Conservation (phyloP, 2,113 vertebrate species). For the Lanius collurio region DNA sequence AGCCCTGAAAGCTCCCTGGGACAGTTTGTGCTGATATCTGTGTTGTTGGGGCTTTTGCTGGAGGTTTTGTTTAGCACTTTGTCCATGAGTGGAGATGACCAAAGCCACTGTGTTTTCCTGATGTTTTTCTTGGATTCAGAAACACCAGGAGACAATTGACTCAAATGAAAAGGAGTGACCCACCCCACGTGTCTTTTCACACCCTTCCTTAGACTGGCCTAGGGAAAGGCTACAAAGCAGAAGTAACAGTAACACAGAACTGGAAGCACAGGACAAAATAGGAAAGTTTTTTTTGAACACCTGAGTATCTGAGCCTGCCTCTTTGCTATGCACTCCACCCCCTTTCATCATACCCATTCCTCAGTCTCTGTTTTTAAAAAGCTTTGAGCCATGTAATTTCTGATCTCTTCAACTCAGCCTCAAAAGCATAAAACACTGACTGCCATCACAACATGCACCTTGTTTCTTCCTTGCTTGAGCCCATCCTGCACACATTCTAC, state of each 20-base stretch:
- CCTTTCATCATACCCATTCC: too few species aligned
- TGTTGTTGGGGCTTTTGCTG: background rate
- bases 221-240: background rate
- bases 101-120: background rate
- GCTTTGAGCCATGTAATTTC: background rate
- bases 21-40: background rate
- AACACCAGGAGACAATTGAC: background rate
- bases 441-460: background rate
- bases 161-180: background rate
- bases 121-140: background rate
- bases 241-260: background rate
- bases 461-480: background rate
- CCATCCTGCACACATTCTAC: background rate
- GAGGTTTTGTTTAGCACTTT: background rate
- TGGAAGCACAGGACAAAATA: background rate
- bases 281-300: background rate
- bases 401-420: background rate
- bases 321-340: too few species aligned
- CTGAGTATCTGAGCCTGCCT: background rate
- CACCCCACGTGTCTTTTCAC: background rate
- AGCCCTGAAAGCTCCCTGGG: background rate
- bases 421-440: background rate
- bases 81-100: background rate
- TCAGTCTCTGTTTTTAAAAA: background rate
- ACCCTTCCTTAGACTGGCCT: too few species aligned